Conservation (phyloP, 1,140 invertebrate genomes). For the Limonius californicus region DNA sequence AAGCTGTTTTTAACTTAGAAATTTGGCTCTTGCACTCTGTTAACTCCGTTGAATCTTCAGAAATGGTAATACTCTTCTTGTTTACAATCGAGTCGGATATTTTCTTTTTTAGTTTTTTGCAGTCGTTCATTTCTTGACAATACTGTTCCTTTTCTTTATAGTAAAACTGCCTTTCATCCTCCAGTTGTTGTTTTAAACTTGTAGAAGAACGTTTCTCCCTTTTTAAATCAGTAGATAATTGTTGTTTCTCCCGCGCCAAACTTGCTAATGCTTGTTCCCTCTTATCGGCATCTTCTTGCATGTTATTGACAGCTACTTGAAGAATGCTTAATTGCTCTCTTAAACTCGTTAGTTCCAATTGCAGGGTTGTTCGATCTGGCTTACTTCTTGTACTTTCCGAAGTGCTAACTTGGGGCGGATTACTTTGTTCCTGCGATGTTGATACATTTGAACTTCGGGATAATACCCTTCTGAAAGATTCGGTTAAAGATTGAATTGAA, state of each 20-base stretch:
- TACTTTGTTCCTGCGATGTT: not conserved
- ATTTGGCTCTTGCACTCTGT: conserved; percentile 18
- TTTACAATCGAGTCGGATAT: conserved; percentile 27
- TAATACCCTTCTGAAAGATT: not conserved
- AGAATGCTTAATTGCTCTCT: conserved; percentile 40
- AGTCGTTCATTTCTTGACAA: conserved; percentile 43
- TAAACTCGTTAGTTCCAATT: conserved; percentile 32
- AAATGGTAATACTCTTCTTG: conserved; percentile 5
- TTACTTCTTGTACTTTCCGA: no score
- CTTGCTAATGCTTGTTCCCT: conserved; percentile 39
- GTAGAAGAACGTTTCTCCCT: conserved; percentile 38
- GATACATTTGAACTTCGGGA: not conserved
- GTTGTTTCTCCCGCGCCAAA: conserved; percentile 22
- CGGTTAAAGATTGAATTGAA: no score
- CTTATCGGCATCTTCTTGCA: conserved; percentile 37
- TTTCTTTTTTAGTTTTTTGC: conserved; percentile 38
- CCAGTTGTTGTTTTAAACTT: conserved; percentile 39
- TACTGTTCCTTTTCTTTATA: conserved; percentile 44
- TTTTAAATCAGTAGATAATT: conserved; percentile 23
- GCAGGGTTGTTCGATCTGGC: not conserved
- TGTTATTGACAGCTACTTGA: conserved; percentile 33
- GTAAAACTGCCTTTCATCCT: conserved; percentile 44
- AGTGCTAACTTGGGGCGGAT: not conserved
- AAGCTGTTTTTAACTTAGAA: conserved; percentile 35
- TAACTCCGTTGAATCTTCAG: conserved; percentile 21